Base-by-base conservation (phyloP, 2,113 vertebrate genomes). In the Desmodus rotundus region DNA sequence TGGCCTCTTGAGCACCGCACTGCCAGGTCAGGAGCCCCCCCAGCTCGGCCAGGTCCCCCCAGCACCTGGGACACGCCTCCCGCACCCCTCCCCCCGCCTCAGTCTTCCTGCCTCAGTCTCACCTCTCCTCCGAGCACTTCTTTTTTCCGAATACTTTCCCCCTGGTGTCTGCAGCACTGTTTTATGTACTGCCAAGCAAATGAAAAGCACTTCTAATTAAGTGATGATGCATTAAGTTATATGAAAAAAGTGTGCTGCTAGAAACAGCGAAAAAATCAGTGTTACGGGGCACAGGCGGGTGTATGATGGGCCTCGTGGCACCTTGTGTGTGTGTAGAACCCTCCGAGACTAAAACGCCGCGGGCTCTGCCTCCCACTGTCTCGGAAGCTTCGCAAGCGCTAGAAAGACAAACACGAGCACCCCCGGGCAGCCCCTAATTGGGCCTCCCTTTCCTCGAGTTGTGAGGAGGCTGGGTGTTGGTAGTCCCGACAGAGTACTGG, bases 1-100 rank as follows among this genome's bases (percentile, higher is more conserved):
- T 93, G 98, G 96, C 98, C 98, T 99, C 80, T 98, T 99, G 83
- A 98, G 98, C 98, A 99, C 98, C 84, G 81, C 96, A 45, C 98
- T 98, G 97, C 98, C 98, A 98, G 98, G 98, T 98, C 95, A 98
- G 98, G 85, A 72, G 36, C 58, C 89, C 7, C 74, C 54, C 95
- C 95, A 31, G 41, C 15, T 3, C 0, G 4, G 22, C 82, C 61
- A 65, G 1, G 0, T 20, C 36, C 33, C 87, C 86, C 70, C 45
- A 16, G 8, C 7, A 6, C 36, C 43, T 38, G 16, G 74, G 28
- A 36, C 2, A 19, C 38, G 6, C 45, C 26, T 3, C 22, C 26
- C 7, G 0, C 54, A 4, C 5, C 41, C 38, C 15, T 38, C 73
- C 3, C 43, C 26, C 65, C 61, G 36, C 61, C 15, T 45, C 76